phyloP scores from a whole-genome alignment of 2,113 vertebrate genomes.

The Tamias sibiricus region DNA sequence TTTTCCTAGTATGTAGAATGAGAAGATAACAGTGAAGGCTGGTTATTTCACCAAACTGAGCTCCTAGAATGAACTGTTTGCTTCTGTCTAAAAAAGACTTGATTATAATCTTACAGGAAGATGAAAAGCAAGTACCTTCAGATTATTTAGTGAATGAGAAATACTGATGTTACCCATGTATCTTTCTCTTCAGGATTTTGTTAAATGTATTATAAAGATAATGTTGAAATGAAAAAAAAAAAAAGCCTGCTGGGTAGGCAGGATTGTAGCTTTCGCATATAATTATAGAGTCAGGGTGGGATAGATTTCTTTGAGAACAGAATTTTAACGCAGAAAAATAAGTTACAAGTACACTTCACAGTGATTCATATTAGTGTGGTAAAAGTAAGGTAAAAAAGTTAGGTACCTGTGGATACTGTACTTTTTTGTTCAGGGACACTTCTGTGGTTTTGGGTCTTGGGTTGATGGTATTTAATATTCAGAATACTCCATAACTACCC shows the following conservation, averaged over 20 bases:
- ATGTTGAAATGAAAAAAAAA: too few species aligned
- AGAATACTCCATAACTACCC: neutral
- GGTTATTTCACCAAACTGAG: too few species aligned
- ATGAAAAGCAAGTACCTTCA: too few species aligned
- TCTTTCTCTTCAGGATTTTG: too few species aligned
- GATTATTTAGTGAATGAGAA: too few species aligned
- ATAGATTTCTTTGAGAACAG: neutral
- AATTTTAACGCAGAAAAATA: neutral
- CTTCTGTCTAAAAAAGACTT: too few species aligned
- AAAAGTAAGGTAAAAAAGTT: neutral
- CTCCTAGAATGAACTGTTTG: too few species aligned
- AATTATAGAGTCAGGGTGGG: neutral
- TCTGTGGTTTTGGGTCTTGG: neutral
- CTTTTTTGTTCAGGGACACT: neutral
- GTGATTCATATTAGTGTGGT: neutral
- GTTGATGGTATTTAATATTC: neutral
- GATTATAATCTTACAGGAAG: too few species aligned
- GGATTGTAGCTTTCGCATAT: neutral
- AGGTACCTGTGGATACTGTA: neutral
- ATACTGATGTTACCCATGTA: too few species aligned
- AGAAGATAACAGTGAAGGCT: too few species aligned
- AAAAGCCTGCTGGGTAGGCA: neutral
- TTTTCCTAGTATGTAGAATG: too few species aligned
- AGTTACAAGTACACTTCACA: neutral
- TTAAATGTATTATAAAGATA: too few species aligned